A percentile compares a stretch with the other conserved stretches of the same genome.
Evolutionary conservation across 53 echinoderm and acorn worm species (phyloP).

Genomic region (Crossaster papposus): DNA sequence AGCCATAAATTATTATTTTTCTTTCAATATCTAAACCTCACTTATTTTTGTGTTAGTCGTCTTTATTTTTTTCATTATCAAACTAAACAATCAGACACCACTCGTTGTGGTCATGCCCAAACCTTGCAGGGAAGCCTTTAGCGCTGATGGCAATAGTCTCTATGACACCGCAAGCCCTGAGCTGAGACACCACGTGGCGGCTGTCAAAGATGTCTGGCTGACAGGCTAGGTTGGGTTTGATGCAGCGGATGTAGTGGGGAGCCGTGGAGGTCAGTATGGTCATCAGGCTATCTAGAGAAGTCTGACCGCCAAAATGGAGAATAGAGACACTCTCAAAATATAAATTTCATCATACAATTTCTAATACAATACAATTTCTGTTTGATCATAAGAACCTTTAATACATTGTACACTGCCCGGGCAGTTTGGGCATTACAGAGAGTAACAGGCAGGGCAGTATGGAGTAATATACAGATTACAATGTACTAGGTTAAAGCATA

Average conservation of each 20-base stretch:
- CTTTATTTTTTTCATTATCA: background rate
- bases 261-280: conserved; percentile 67
- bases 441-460: background rate
- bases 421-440: no score
- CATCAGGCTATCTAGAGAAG: conserved; percentile 85
- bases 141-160: conserved; percentile 91
- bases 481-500: no score
- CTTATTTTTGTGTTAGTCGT: no score
- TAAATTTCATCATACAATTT: background rate
- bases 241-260: conserved; percentile 83
- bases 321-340: background rate
- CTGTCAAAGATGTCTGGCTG: conserved; percentile 75
- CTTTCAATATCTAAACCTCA: background rate
- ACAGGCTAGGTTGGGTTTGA: conserved; percentile 83
- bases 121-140: conserved; percentile 93
- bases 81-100: background rate
- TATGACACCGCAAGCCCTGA: conserved; percentile 94
- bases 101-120: conserved; percentile 22
- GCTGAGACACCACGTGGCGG: conserved; percentile 77
- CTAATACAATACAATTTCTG: no score
- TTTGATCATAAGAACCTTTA: no score
- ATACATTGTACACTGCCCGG: no score
- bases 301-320: conserved; percentile 37
- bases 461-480: no score
- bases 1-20: no score